Evolutionary conservation across 2,113 vertebrate species (phyloP).

Genomic region (Ascaphus truei): DNA sequence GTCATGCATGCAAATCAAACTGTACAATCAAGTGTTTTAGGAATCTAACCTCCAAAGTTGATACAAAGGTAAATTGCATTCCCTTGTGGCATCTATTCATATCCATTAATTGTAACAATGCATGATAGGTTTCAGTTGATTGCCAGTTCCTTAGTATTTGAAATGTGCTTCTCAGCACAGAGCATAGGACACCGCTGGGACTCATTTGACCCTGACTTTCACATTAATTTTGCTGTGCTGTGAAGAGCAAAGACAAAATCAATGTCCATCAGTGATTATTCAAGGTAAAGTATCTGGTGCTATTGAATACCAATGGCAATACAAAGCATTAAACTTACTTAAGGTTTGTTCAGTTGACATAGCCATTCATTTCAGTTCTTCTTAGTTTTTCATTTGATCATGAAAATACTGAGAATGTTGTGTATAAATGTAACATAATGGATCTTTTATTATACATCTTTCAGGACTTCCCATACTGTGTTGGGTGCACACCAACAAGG

Average conservation of each 20-base stretch:
- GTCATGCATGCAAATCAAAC: conserved; percentile 24
- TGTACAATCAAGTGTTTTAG: conserved; percentile 49
- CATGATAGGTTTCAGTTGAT: conserved; percentile 55
- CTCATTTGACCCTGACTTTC: conserved; percentile 74
- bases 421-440: not conserved
- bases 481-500: not conserved
- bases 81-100: conserved; percentile 60
- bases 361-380: conserved; percentile 52
- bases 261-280: conserved; percentile 77
- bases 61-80: conserved; percentile 59
- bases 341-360: conserved; percentile 58
- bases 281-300: conserved; percentile 70
- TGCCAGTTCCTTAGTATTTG: conserved; percentile 59
- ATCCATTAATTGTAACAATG: conserved; percentile 69
- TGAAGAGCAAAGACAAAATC: conserved; percentile 79
- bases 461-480: not conserved
- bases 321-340: conserved; percentile 63
- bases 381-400: conserved; percentile 44
- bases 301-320: conserved; percentile 64
- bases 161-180: conserved; percentile 65
- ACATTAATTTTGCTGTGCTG: conserved; percentile 76
- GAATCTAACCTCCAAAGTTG: conserved; percentile 65
- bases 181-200: conserved; percentile 65
- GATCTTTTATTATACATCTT: not conserved
- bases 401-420: no score